Conservation (phyloP, 2,797 vertebrate species). For the Poecilia velifera region DNA sequence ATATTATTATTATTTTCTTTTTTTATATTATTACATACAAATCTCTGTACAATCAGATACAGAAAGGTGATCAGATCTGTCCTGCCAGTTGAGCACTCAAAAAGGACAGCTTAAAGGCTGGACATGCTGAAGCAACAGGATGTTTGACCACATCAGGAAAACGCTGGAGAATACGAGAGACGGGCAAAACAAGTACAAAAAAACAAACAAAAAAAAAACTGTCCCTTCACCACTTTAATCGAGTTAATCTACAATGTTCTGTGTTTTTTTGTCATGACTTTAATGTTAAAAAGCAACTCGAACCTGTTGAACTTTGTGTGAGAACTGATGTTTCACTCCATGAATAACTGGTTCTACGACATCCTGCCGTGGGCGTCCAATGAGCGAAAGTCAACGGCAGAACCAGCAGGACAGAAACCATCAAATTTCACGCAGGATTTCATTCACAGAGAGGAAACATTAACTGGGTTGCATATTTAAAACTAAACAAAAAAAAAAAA, state of each 20-base stretch:
- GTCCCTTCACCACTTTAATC: background rate
- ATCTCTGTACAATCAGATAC: constrained; percentile 76
- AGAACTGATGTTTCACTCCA: background rate
- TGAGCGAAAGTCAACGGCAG: constrained; percentile 28
- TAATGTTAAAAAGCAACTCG: background rate
- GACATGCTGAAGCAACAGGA: constrained; percentile 50
- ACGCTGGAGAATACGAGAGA: background rate
- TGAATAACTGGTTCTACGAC: constrained; percentile 28
- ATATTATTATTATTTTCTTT: constrained; percentile 57
- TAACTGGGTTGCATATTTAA: constrained; percentile 44
- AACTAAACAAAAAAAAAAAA: background rate
- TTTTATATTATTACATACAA: constrained; percentile 71
- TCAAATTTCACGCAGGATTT: constrained; percentile 60
- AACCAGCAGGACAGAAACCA: constrained; percentile 63
- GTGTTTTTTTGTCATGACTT: background rate
- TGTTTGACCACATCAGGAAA: constrained; percentile 30
- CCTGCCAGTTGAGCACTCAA: constrained; percentile 61
- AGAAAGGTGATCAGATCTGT: constrained; percentile 50
- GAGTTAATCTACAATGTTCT: too few species aligned
- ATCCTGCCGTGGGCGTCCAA: constrained; percentile 39
- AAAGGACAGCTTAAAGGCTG: constrained; percentile 51
- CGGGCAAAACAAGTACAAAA: background rate
- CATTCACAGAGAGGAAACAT: constrained; percentile 26
- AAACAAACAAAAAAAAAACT: too few species aligned
- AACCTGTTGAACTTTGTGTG: background rate